These are phyloP conservation scores for Hypsibius dujardini DNA, from an alignment of 1,140 invertebrate genomes.

Conservation along the genomic window DNA sequence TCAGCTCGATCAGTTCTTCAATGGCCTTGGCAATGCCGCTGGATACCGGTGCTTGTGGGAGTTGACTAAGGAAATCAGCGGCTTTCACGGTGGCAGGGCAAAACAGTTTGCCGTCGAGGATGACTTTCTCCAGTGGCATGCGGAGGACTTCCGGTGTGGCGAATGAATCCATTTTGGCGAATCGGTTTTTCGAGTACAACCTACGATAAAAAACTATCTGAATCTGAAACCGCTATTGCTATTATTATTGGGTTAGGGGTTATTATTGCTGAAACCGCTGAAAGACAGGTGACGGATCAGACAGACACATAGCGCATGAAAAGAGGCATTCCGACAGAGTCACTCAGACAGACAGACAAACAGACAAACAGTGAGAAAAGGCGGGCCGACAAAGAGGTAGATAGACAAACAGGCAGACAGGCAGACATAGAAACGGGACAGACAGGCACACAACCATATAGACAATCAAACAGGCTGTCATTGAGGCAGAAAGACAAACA, in stretches of 20 bases:
- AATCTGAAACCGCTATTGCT: too few species aligned
- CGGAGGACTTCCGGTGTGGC: constrained; percentile 44
- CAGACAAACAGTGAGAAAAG: too few species aligned
- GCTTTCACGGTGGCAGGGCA: constrained; percentile 30
- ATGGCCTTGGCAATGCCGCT: constrained; percentile 36
- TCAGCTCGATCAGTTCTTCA: constrained; percentile 37
- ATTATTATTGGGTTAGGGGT: not conserved
- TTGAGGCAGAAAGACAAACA: too few species aligned
- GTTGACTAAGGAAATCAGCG: constrained; percentile 36
- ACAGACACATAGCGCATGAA: not conserved
- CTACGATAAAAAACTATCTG: constrained; percentile 23
- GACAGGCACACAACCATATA: too few species aligned
- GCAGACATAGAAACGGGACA: too few species aligned
- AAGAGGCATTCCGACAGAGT: constrained; percentile 21
- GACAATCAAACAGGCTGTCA: too few species aligned
- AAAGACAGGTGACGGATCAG: too few species aligned
- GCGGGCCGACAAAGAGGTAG: too few species aligned
- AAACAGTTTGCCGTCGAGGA: constrained; percentile 42
- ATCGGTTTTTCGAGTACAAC: constrained; percentile 41
- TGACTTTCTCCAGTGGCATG: constrained; percentile 43
- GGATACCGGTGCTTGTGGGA: constrained; percentile 40
- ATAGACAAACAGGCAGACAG: too few species aligned
- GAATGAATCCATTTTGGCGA: constrained; percentile 34
- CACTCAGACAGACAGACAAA: too few species aligned
- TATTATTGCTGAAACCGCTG: not conserved